Conservation (phyloP, 2,797 vertebrate genomes). For the Cuniculus paca region DNA sequence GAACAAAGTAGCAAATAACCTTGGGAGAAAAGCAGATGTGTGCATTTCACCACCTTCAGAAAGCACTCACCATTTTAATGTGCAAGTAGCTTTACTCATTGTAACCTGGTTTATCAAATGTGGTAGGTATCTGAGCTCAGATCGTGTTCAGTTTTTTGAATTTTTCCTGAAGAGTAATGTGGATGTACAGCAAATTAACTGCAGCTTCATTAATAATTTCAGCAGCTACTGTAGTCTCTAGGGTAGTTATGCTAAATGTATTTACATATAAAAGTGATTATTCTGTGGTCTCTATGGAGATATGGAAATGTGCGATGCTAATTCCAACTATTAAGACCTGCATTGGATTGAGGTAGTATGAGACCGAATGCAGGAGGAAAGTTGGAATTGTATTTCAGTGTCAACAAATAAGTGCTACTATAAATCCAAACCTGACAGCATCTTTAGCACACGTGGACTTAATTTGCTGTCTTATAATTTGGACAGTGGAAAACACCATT, state of each 20-base stretch:
- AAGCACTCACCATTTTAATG: not conserved
- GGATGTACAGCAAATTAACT: constrained; percentile 60
- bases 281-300: constrained; percentile 71
- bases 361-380: not conserved
- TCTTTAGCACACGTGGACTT: not conserved
- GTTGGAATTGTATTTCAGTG: not conserved
- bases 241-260: constrained; percentile 71
- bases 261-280: constrained; percentile 81
- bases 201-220: constrained; percentile 75
- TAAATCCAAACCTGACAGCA: not conserved
- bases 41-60: not conserved
- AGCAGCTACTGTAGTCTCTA: constrained; percentile 53
- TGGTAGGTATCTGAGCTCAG: not conserved
- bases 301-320: constrained; percentile 60
- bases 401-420: constrained; percentile 37
- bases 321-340: constrained; percentile 57
- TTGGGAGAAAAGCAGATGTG: not conserved
- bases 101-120: not conserved
- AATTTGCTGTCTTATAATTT: not conserved
- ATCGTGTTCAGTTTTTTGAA: constrained; percentile 45
- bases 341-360: not conserved
- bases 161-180: constrained; percentile 67
- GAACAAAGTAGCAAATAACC: not conserved
- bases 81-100: not conserved
- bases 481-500: not conserved